These are phyloP conservation scores for Endomychus coccineus DNA, from an alignment of 2,888 invertebrate genomes.

Conservation along the genomic window DNA sequence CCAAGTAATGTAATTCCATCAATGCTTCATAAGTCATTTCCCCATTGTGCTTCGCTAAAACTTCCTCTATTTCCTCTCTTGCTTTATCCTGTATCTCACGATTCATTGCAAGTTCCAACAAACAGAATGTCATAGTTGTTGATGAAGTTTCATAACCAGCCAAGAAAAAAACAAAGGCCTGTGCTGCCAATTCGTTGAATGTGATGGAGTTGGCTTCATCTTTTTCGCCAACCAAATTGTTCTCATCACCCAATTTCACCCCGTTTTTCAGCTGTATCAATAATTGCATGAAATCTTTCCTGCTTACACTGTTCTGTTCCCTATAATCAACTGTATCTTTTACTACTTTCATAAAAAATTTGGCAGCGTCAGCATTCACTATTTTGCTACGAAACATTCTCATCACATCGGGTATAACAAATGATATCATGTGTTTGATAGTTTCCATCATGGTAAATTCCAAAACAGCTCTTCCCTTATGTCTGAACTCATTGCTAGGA, in stretches of 20 bases:
- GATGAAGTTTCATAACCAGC: slow-evolving; percentile 50
- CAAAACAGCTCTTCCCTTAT: slow-evolving; percentile 15
- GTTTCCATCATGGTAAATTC: slow-evolving; percentile 10
- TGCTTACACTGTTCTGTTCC: slow-evolving; percentile 32
- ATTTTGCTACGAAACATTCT: slow-evolving; percentile 3
- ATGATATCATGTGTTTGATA: slow-evolving; percentile 5
- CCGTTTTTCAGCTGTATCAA: slow-evolving; percentile 41
- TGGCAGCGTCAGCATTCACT: neutral
- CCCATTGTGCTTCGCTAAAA: slow-evolving; percentile 19
- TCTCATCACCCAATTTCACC: slow-evolving; percentile 16
- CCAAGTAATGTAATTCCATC: slow-evolving; percentile 24
- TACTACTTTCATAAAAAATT: slow-evolving; percentile 29
- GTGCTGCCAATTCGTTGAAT: slow-evolving; percentile 41
- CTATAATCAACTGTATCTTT: slow-evolving; percentile 39
- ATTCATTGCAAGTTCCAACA: slow-evolving; percentile 45
- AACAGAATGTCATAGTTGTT: slow-evolving; percentile 41
- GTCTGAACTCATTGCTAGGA: slow-evolving; percentile 14
- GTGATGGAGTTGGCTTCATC: slow-evolving; percentile 5
- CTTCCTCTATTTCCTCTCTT: slow-evolving; percentile 23
- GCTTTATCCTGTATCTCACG: slow-evolving; percentile 37
- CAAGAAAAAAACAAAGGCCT: slow-evolving; percentile 44
- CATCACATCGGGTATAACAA: slow-evolving; percentile 2
- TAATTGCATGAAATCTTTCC: slow-evolving; percentile 48
- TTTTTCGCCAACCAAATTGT: slow-evolving; percentile 4
- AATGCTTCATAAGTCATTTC: slow-evolving; percentile 25